A percentile compares a stretch with the other conserved stretches of the same genome.
phyloP scores from a whole-genome alignment of 2,797 vertebrate genomes.

The Vireo griseus region DNA sequence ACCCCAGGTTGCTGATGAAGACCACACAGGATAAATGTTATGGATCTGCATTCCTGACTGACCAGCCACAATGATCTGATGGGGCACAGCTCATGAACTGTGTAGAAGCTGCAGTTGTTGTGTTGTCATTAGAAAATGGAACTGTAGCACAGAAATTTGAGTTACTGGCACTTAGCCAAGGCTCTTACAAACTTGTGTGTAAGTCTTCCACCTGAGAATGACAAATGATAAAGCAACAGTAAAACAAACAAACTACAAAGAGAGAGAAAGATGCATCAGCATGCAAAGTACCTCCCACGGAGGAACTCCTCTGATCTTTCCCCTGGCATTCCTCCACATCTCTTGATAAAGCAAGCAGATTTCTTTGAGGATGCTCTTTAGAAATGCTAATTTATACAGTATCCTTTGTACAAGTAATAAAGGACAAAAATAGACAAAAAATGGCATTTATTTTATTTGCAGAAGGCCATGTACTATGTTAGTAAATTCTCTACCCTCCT shows the following conservation, averaged over 20 bases:
- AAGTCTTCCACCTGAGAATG: background rate
- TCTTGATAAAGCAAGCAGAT: background rate
- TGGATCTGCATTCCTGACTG: background rate
- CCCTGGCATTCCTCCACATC: background rate
- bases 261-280: background rate
- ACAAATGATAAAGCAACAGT: background rate
- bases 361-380: background rate
- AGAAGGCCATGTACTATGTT: background rate
- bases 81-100: background rate
- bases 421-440: background rate
- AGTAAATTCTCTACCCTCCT: background rate
- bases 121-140: background rate
- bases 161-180: background rate
- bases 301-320: background rate
- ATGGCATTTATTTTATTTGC: background rate
- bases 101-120: background rate
- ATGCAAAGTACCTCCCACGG: background rate
- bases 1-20: background rate
- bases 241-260: background rate
- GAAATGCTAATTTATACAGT: background rate
- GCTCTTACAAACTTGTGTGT: background rate
- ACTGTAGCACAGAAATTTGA: background rate
- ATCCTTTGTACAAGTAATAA: background rate
- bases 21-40: background rate
- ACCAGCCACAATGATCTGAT: background rate